Evolutionary conservation across 2,888 invertebrate species (phyloP), one percentile per base, ranked within the genome.

Genomic region (Lasius platythorax): DNA sequence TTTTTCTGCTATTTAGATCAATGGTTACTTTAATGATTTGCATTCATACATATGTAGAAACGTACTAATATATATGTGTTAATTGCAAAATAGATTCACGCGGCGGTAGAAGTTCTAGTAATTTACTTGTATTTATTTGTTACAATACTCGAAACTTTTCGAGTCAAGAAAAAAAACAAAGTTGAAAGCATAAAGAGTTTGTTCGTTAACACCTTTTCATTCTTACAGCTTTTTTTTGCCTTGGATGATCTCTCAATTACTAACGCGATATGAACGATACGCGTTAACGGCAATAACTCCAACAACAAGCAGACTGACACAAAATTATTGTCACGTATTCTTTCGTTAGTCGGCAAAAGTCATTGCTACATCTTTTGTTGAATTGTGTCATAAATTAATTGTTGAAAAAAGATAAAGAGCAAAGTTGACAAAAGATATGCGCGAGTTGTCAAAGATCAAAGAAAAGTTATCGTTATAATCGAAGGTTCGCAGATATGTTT

Each of bases 81-180:
- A 76, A 76, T 76, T 66, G 75, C 3, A 76, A 75, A 76, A 64
- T 64, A 18, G 8, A 1, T 33, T 37, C 9, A 50, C 23, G 15
- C 11, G 15, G 9, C 11, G 33, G 11, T n/a, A 23, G 4, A 43
- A 61, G 9, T 8, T 75, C 1, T 75, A 66, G 30, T 23, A 67
- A 12, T 53, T 18, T 66, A 50, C 28, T 76, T 37, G 3, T 50
- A 50, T 23, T 58, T 70, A 30, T 58, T 68, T 68, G 68, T n/a
- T 40, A 68, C 40, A 70, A 43, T 5, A 11, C 30, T 30, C 12
- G 40, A 28, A 50, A 75, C 46, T 50, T 23, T 50, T 66, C 33
- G 66, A 43, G 33, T 66, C 30, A 66, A 37, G 6, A 23, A 33
- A 40, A 28, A 37, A 81, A 61, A 46, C 18, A 18, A 61, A 79